Evolutionary conservation across 2,888 invertebrate genomes (phyloP), one percentile per base, ranked within the genome.

Genomic region (Lottia scabra): DNA sequence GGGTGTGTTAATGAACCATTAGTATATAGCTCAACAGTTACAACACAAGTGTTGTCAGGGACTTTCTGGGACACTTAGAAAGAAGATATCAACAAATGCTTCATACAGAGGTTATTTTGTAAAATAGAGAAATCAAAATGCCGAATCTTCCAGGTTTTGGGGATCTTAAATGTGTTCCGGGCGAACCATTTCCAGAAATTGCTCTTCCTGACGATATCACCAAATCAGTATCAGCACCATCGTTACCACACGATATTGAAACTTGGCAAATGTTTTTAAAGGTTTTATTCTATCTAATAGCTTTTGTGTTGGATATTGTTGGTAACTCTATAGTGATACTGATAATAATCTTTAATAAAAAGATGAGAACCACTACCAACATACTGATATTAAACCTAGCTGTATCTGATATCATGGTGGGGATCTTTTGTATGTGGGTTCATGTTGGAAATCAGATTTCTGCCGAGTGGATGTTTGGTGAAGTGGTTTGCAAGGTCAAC

Each of bases 351-450:
- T 70, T 80, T 8, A 84, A 84, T 72, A 79, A 78, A 63, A 74
- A 79, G 19, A 84, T 87, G 85, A 72, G 83, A 56, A 81, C 81
- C 1, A 79, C 85, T 0, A 85, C 85, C 27, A 85, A 85, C 70
- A 71, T 83, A 63, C 78, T 87, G 43, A 80, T 87, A 12, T 69
- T 85, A 63, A 87, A 87, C 67, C 77, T 87, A 64, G 86, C 87
- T 0, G 67, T 84, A 10, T 84, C 84, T 23, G 87, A 87, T 70
- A 69, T 87, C 10, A 78, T 87, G 81, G 85, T 87, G 8, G 86
- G 82, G 0, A 64, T 73, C 0, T 83, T 85, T 73, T 86, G 85
- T 70, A 87, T 87, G 87, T 87, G 87, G 87, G 81, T 86, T 0
- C 87, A 87, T 66, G 79, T 85, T 8, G 86, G 84, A 4, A 84